Evolutionary conservation across 2,888 invertebrate species (phyloP), one percentile per base, ranked within the genome.

Genomic region (Scrobipalpa costella): DNA sequence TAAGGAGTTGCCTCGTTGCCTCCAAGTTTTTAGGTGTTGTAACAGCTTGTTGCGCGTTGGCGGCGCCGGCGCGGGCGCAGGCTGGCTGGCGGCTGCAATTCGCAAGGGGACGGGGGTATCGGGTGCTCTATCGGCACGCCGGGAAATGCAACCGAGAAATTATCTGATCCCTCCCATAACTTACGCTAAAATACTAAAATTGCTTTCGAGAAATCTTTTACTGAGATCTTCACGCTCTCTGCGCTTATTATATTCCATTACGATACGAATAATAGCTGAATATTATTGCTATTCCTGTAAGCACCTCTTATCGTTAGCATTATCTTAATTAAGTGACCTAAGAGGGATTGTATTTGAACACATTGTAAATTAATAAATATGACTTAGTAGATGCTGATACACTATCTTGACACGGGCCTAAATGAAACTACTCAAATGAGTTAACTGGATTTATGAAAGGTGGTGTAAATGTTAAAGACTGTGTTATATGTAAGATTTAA

Each of bases 161-260:
- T 89, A 91, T 91, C 90, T 81, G 90, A 90, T 90, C 85, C 84
- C 77, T 81, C 80, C 83, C 82, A 88, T 90, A 90, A 88, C 85
- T 89, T 85, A 86, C 72, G 78, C 77, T 81, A 77, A 81, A 88
- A 88, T 86, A 86, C 86, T 89, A 88, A 90, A 90, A 90, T 88
- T 89, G 84, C 90, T 84, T 85, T 85, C 79, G 77, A 78, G 83
- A 88, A 89, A 90, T 91, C 90, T 86, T 83, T 81, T 77, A 78
- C 76, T 77, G 76, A 81, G 84, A 91, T 91, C 90, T 91, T 91
- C 89, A 88, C 88, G 90, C 87, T 89, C 85, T 78, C 80, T 74
- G 71, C 76, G 81, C 84, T 86, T 86, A 88, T 90, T 86, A 90
- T 88, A 88, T 89, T 88, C 84, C 85, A 88, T 88, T 90, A 88